phyloP scores from a whole-genome alignment of 2,113 vertebrate species.

The Protomyctophum bolini region DNA sequence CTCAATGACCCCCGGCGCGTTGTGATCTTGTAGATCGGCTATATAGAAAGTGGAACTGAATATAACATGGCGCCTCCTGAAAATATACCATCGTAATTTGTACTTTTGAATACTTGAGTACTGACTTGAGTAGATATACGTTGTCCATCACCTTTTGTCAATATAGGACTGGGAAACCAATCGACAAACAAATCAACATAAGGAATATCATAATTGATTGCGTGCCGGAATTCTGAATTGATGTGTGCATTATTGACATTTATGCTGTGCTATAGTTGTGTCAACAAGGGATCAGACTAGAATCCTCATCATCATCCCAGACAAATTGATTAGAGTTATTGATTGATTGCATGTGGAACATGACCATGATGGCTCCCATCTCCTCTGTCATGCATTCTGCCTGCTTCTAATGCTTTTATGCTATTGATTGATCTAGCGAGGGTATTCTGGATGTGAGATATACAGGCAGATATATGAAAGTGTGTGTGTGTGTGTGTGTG shows the following conservation, averaged over 20 bases:
- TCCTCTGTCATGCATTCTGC: slow-evolving; percentile 28
- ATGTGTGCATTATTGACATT: slow-evolving; percentile 32
- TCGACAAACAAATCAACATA: background rate
- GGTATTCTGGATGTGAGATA: background rate
- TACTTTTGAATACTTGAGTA: no score
- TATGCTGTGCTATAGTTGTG: slow-evolving; percentile 27
- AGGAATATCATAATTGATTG: slow-evolving; percentile 3
- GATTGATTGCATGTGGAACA: slow-evolving; percentile 39
- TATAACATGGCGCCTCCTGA: no score
- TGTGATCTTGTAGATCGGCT: background rate
- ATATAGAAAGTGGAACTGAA: no score
- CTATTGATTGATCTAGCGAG: slow-evolving; percentile 18
- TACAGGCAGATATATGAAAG: no score
- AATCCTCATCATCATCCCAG: slow-evolving; percentile 46
- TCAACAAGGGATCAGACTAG: slow-evolving; percentile 36
- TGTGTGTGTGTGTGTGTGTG: no score
- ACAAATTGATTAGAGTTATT: slow-evolving; percentile 53
- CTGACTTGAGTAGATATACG: no score
- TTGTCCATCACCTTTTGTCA: no score
- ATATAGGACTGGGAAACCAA: background rate
- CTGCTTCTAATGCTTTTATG: slow-evolving; percentile 23
- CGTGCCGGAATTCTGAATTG: slow-evolving; percentile 32
- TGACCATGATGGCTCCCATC: slow-evolving; percentile 17
- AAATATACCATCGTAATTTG: no score
- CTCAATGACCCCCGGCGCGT: no score